Percentiles rank a stretch among this genome's conserved stretches.
Conservation (phyloP, 1,140 invertebrate species). For the Hypsibius dujardini region DNA sequence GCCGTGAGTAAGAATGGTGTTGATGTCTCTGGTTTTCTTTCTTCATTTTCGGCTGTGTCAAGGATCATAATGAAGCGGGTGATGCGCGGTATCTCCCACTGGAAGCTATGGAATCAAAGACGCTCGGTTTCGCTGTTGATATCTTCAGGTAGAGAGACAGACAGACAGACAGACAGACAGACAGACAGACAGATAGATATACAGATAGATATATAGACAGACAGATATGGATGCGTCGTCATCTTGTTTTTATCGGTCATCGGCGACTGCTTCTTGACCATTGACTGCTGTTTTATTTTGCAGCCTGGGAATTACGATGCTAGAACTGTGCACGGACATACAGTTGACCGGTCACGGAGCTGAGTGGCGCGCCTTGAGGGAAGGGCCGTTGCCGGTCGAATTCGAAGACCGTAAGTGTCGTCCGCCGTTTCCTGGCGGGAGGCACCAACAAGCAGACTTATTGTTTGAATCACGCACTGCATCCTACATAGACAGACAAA, state of each 20-base stretch:
- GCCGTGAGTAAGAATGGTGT: background rate
- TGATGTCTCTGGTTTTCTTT: background rate
- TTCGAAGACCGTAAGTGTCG: background rate
- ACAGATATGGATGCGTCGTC: too few species aligned
- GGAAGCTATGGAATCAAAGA: background rate
- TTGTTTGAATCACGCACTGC: too few species aligned
- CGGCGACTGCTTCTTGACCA: too few species aligned
- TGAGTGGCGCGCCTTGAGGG: background rate
- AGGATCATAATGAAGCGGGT: background rate
- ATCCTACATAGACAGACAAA: too few species aligned
- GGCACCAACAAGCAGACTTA: too few species aligned
- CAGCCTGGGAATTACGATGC: constrained; percentile 11
- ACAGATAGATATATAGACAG: too few species aligned
- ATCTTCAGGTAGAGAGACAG: background rate
- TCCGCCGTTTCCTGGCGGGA: too few species aligned
- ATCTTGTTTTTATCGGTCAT: too few species aligned
- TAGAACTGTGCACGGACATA: background rate
- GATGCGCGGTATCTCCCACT: constrained; percentile 12
- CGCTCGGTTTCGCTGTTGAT: background rate
- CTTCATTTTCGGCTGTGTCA: background rate
- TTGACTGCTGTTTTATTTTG: background rate
- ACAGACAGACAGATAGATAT: too few species aligned
- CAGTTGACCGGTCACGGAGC: background rate
- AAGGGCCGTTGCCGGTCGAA: background rate
- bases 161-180: too few species aligned